These are phyloP conservation scores for Micrastur ruficollis DNA, from an alignment of 2,797 vertebrate genomes.

Conservation along the genomic window DNA sequence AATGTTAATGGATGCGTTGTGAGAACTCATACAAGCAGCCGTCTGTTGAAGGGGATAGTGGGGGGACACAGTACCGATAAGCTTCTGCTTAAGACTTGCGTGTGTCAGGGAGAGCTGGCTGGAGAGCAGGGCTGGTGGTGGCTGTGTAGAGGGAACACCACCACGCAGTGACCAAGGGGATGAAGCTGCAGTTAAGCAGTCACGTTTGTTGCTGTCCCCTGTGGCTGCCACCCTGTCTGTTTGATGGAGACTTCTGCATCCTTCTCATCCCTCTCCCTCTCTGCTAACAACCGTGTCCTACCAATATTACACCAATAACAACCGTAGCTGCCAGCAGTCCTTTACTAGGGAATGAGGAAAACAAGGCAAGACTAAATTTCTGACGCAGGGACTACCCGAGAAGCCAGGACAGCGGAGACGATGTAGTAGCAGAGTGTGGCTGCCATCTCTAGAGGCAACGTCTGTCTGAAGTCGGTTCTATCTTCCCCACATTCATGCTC, in stretches of 20 bases:
- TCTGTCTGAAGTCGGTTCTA: neutral
- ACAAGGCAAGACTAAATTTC: neutral
- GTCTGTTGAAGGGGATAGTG: neutral
- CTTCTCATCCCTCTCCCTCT: neutral
- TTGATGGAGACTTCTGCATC: neutral
- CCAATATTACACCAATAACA: neutral
- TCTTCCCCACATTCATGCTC: accelerated
- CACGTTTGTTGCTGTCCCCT: neutral
- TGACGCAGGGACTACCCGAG: neutral
- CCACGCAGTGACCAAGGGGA: neutral
- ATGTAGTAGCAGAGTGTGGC: neutral
- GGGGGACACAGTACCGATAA: neutral
- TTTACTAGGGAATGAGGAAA: neutral
- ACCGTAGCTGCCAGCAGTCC: neutral
- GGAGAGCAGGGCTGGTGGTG: neutral
- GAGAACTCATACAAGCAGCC: neutral
- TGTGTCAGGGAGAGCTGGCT: neutral
- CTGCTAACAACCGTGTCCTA: neutral
- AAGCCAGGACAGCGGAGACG: neutral
- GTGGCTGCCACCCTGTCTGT: neutral
- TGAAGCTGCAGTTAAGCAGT: neutral
- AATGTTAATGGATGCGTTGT: neutral
- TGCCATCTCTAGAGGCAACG: neutral
- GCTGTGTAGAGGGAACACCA: neutral
- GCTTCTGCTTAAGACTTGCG: neutral